phyloP scores from a whole-genome alignment of 2,113 vertebrate species.

The Tautogolabrus adspersus region DNA sequence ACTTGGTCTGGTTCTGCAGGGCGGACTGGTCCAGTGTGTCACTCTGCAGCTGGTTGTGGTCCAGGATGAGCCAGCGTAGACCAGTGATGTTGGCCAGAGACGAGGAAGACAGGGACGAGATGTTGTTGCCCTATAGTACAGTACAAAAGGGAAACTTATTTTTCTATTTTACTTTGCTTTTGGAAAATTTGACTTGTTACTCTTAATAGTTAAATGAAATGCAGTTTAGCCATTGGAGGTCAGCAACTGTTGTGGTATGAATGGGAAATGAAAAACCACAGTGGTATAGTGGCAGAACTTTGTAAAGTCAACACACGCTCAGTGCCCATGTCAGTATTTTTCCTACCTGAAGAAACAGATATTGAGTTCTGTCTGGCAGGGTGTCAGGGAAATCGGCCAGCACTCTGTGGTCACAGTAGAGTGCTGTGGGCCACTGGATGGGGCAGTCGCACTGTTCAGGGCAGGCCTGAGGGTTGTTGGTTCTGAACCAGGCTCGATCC shows the following conservation, averaged over 20 bases:
- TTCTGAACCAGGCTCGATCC: constrained; percentile 71
- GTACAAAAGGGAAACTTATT: neutral
- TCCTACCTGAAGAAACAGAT: constrained; percentile 82
- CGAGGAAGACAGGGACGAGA: constrained; percentile 66
- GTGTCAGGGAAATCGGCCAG: constrained; percentile 58
- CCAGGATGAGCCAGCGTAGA: constrained; percentile 84
- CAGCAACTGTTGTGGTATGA: neutral
- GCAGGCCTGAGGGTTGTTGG: constrained; percentile 74
- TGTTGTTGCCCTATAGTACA: constrained; percentile 76
- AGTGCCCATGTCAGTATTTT: neutral
- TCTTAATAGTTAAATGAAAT: neutral
- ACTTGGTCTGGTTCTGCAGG: constrained; percentile 73
- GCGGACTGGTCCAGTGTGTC: constrained; percentile 46
- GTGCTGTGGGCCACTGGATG: constrained; percentile 83
- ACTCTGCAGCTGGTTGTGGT: constrained; percentile 79
- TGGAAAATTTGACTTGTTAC: neutral
- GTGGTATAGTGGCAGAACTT: constrained; percentile 12
- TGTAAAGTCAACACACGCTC: constrained; percentile 10
- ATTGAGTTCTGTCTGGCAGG: constrained; percentile 75
- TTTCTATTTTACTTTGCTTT: neutral
- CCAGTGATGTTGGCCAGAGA: constrained; percentile 71
- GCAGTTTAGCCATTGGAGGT: neutral
- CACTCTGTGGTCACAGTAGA: constrained; percentile 82
- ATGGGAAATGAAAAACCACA: constrained; percentile 21
- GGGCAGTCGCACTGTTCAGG: constrained; percentile 81